phyloP scores from a whole-genome alignment of 2,888 invertebrate genomes.

The Caenorhabditis plicata region DNA sequence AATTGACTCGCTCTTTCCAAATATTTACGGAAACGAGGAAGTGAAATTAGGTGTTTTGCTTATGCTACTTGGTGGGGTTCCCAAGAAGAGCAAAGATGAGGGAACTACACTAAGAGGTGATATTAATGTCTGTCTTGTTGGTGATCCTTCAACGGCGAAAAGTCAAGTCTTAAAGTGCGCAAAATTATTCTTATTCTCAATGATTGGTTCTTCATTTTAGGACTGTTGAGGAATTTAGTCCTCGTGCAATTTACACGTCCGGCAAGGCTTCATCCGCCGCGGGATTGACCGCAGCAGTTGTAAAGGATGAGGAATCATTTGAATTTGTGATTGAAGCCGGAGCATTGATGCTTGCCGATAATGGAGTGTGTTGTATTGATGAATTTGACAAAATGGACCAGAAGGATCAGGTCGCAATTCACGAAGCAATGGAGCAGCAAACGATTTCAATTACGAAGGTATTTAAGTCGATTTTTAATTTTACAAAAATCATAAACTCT shows the following conservation, averaged over 20 bases:
- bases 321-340: constrained; percentile 99
- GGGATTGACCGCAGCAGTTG: constrained; percentile 96
- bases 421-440: constrained; percentile 99
- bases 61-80: constrained; percentile 95
- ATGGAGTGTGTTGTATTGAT: constrained; percentile 76
- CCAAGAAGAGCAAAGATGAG: constrained; percentile 78
- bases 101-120: constrained; percentile 89
- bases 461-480: too few species aligned
- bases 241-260: constrained; percentile 94
- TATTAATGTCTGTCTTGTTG: constrained; percentile 94
- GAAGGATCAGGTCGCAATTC: constrained; percentile 89
- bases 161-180: constrained; percentile 86
- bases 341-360: constrained; percentile 98
- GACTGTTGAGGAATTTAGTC: constrained; percentile 83
- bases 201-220: constrained; percentile 38
- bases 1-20: constrained; percentile 87
- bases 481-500: neutral
- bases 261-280: constrained; percentile 97
- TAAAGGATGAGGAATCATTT: constrained; percentile 92
- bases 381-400: constrained; percentile 99
- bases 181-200: neutral
- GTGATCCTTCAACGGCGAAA: constrained; percentile 97
- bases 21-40: constrained; percentile 77
- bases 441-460: constrained; percentile 93
- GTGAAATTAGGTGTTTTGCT: constrained; percentile 84